Evolutionary conservation across 2,888 invertebrate genomes (phyloP), one percentile per base, ranked within the genome.

Genomic region (Pasiphila rectangulata): DNA sequence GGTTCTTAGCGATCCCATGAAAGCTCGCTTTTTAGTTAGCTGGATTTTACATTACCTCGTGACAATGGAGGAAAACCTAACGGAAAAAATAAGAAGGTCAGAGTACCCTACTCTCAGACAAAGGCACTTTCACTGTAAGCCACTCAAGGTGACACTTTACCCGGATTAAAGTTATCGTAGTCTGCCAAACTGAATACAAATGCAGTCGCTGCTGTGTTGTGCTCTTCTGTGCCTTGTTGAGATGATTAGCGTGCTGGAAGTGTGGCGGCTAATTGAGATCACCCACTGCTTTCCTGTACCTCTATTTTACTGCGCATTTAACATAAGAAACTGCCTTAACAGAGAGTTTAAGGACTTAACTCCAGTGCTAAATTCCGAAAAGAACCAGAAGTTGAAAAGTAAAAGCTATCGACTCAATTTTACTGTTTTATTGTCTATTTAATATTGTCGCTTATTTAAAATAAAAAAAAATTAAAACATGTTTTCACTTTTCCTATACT

Each of bases 101-200:
- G 64, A 78, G 72, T 72, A 77, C 78, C 79, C 75, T 69, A 74
- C 74, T 78, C 72, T 64, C 79, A 79, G 79, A 84, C 83, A 84
- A 84, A 83, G 83, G 83, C 78, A 80, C 79, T 79, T 81, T 82
- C 79, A 67, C 73, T 77, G 78, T 81, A 79, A 87, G 81, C 83
- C 78, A 83, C 83, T 86, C 79, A 77, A 84, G 85, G 83, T 87
- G 86, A 86, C 86, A 86, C 83, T 86, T 84, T 83, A 74, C 76
- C 79, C 83, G 83, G 86, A 86, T 85, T 87, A 85, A 86, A 83
- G 81, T 86, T 87, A 87, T 87, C 83, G 83, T 77, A 75, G 79
- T 75, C 81, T 75, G 79, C 81, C 85, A 82, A 83, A 83, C 86
- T 82, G 87, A 88, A 86, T 87, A 85, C 84, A 80, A 85, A 84